Evolutionary conservation across 2,888 invertebrate genomes (phyloP), one percentile per base, ranked within the genome.

Genomic region (Glyphotaelius pellucidus): DNA sequence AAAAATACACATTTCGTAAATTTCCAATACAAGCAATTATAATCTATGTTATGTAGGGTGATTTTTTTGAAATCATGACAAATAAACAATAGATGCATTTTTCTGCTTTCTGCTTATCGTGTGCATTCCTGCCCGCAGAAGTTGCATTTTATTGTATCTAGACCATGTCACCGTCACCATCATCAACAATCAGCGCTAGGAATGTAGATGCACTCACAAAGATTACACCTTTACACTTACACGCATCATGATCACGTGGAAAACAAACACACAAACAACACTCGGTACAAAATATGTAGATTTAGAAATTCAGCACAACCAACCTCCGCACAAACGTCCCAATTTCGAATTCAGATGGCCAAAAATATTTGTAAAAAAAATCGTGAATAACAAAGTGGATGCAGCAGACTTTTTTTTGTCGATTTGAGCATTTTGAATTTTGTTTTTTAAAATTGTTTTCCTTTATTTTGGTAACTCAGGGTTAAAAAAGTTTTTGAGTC

Each of bases 91-190:
- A 2, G 25, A 7, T 67, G 67, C 25, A n/a, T n/a, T 67, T 67
- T 67, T 25, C 9, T 67, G 67, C 67, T 25, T 67, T 67, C 67
- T 52, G 52, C 52, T 67, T n/a, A 67, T 67, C 67, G 81, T 25
- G 12, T 5, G 32, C 31, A 83, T 83, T 83, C 81, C 81, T 32
- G 81, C 81, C 81, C 81, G 81, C 81, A 83, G 81, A 83, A 83
- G 81, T 14, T 83, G 81, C 81, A 32, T 83, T 3, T 52, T 19
- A 52, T 32, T 32, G 81, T 83, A 83, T 32, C 15, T 83, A 25
- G 81, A 15, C 31, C 81, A 35, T 83, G 81, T 83, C 81, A n/a
- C 81, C 81, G 11, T 30, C 80, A 32, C 32, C 32, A 30, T 81
- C 81, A 30, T 31, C 32, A 83, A 14, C 81, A 31, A 83, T 83